phyloP scores from a whole-genome alignment of 2,888 invertebrate species.

The Pseudococcus longispinus region DNA sequence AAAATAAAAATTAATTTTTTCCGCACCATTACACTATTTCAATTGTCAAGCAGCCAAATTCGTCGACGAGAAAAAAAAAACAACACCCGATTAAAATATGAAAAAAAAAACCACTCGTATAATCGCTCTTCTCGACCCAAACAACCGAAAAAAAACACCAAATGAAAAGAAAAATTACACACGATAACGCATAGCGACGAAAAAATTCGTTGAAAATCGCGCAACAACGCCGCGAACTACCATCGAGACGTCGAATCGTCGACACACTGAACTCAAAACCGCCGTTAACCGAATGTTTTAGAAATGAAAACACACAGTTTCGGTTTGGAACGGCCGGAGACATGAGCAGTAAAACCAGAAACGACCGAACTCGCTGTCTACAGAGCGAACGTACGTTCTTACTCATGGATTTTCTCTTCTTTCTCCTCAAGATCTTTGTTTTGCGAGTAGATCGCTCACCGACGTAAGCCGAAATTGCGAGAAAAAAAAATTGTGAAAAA shows the following conservation, averaged over 20 bases:
- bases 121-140: neutral
- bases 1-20: slow-evolving; percentile 25
- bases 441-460: neutral
- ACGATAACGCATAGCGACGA: neutral
- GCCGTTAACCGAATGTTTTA: slow-evolving; percentile 19
- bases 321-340: slow-evolving; percentile 37
- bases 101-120: neutral
- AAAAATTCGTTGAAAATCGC: neutral
- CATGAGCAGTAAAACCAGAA: slow-evolving; percentile 50
- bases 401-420: neutral
- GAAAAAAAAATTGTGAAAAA: neutral
- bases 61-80: neutral
- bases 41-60: slow-evolving; percentile 22
- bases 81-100: neutral
- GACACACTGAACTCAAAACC: slow-evolving; percentile 33
- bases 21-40: slow-evolving; percentile 19
- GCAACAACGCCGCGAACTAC: slow-evolving; percentile 10
- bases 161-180: neutral
- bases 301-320: slow-evolving; percentile 44
- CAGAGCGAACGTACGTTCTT: neutral
- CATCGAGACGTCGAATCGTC: slow-evolving; percentile 22
- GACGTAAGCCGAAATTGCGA: neutral
- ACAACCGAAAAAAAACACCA: neutral
- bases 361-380: slow-evolving; percentile 7
- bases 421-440: neutral